Conservation (phyloP, 2,888 invertebrate species). For the Athalia cordata region DNA sequence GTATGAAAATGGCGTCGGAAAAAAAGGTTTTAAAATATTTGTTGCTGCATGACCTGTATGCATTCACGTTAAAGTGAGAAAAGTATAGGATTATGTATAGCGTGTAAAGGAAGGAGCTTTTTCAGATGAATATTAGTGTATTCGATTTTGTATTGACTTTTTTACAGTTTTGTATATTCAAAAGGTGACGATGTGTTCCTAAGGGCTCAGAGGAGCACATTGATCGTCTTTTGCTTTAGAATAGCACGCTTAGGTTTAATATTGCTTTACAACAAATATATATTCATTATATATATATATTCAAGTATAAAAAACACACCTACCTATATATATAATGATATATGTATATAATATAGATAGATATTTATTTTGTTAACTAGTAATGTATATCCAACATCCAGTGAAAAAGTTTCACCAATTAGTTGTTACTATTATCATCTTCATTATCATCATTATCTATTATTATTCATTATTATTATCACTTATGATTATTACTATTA, state of each 20-base stretch:
- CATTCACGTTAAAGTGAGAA: constrained; percentile 13
- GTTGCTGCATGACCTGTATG: constrained; percentile 2
- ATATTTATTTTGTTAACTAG: constrained; percentile 44
- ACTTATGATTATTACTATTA: neutral
- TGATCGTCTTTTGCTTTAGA: constrained; percentile 59
- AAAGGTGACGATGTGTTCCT: constrained; percentile 63
- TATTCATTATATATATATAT: constrained; percentile 42
- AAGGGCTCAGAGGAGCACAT: constrained; percentile 65
- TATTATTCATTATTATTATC: neutral
- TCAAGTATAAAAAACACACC: neutral
- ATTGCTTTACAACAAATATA: constrained; percentile 52
- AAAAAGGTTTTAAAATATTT: too few relatives aligned
- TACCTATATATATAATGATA: neutral
- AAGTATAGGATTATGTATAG: constrained; percentile 32
- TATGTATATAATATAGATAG: constrained; percentile 1
- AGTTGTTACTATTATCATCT: constrained; percentile 24
- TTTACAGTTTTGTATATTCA: constrained; percentile 63
- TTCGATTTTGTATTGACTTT: constrained; percentile 64
- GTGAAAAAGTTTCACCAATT: constrained; percentile 18
- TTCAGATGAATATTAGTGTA: constrained; percentile 59
- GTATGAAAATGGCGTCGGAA: too few relatives aligned
- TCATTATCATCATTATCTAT: constrained; percentile 7
- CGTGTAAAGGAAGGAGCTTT: constrained; percentile 45
- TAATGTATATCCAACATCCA: constrained; percentile 39
- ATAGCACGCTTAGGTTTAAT: constrained; percentile 55